These are phyloP conservation scores for Lampris megalopsis DNA, from an alignment of 2,113 vertebrate genomes.

Conservation along the genomic window DNA sequence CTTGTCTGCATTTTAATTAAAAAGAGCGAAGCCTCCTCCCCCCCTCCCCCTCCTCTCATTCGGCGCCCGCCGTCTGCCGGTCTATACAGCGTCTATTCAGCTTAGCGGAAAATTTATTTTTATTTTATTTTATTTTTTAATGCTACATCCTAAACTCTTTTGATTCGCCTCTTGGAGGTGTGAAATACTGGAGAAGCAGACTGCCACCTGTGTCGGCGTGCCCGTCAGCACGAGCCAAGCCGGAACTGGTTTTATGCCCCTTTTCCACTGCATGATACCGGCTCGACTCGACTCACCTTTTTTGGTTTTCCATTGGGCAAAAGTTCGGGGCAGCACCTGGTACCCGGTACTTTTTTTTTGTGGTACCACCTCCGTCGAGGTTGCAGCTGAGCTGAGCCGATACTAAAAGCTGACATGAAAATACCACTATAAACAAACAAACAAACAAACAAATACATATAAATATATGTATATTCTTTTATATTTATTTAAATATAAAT, in stretches of 20 bases:
- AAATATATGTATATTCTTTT: too few species aligned
- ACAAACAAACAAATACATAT: too few species aligned
- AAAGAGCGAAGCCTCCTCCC: conserved; percentile 51
- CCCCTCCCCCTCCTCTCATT: conserved; percentile 20
- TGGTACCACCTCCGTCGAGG: too few species aligned
- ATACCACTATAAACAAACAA: too few species aligned
- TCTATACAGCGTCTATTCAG: conserved; percentile 40
- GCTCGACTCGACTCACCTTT: too few species aligned
- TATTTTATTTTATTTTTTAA: conserved; percentile 1
- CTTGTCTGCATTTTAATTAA: conserved; percentile 78
- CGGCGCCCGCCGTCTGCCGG: conserved; percentile 50
- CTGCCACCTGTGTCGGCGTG: conserved; percentile 41
- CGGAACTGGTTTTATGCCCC: conserved; percentile 23
- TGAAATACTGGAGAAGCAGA: conserved; percentile 64
- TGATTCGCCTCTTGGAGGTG: conserved; percentile 48
- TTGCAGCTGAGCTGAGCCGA: too few species aligned
- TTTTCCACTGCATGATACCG: too few species aligned
- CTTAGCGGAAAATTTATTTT: conserved; percentile 5
- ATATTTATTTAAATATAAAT: too few species aligned
- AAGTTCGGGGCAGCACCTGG: too few species aligned
- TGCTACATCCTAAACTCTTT: conserved; percentile 13
- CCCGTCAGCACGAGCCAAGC: conserved; percentile 39
- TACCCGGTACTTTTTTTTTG: not conserved
- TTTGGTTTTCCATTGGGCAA: too few species aligned
- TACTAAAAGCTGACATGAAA: too few species aligned